A percentile compares a stretch with the other conserved stretches of the same genome.
phyloP scores from a whole-genome alignment of 2,113 vertebrate genomes.

The Rhabdornis inornatus region DNA sequence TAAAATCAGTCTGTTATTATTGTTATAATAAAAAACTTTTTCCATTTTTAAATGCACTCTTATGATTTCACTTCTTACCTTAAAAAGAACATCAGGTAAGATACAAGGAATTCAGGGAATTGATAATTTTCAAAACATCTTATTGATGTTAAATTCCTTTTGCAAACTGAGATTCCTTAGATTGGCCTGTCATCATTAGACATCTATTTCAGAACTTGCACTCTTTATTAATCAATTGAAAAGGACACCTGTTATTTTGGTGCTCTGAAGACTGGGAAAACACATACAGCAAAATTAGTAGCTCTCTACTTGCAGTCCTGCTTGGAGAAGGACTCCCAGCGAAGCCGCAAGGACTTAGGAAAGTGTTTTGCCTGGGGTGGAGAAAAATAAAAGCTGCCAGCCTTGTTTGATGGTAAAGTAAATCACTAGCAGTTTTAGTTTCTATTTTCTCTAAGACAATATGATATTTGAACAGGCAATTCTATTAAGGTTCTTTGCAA shows the following conservation, averaged over 20 bases:
- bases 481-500: not conserved
- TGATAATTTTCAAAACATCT: not conserved
- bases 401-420: not conserved
- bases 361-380: not conserved
- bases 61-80: not conserved
- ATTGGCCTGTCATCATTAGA: not conserved
- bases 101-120: not conserved
- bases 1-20: not conserved
- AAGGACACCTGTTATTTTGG: not conserved
- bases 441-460: not conserved
- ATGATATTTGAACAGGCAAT: not conserved
- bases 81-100: not conserved
- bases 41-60: not conserved
- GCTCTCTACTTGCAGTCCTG: not conserved
- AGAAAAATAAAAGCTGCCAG: not conserved
- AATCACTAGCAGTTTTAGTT: not conserved
- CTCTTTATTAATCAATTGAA: not conserved
- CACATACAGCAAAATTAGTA: not conserved
- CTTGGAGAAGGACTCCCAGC: not conserved
- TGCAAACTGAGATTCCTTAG: not conserved
- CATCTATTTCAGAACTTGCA: not conserved
- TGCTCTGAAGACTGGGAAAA: not conserved
- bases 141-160: not conserved
- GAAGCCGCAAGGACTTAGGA: not conserved
- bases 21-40: not conserved